Conservation (phyloP, 2,888 invertebrate genomes). For the Idaea biselata region DNA sequence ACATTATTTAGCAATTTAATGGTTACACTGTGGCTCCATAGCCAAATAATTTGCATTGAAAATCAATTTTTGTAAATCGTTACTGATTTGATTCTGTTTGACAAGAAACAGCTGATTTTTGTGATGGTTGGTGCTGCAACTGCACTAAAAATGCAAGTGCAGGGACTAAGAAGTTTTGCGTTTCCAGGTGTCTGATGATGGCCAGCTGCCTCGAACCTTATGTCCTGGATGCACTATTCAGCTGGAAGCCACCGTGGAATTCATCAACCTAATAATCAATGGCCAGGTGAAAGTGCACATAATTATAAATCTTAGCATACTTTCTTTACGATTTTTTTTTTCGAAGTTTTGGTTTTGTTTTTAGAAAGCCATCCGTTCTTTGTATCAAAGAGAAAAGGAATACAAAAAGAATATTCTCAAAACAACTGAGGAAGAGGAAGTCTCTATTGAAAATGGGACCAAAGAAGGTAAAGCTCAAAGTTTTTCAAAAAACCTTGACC, state of each 20-base stretch:
- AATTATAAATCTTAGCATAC: slow-evolving; percentile 7
- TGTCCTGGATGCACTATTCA: slow-evolving; percentile 90
- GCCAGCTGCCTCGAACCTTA: slow-evolving; percentile 85
- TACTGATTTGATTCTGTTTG: slow-evolving; percentile 14
- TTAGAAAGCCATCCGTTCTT: slow-evolving; percentile 66
- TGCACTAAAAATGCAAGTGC: slow-evolving; percentile 8
- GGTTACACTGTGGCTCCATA: not conserved
- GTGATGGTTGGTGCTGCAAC: not conserved
- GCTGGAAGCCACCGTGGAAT: slow-evolving; percentile 86
- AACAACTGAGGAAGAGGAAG: slow-evolving; percentile 41
- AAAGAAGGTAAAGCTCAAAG: not conserved
- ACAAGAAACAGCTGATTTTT: slow-evolving; percentile 25
- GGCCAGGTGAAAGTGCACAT: slow-evolving; percentile 77
- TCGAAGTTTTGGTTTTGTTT: slow-evolving; percentile 26
- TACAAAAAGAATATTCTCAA: slow-evolving; percentile 55
- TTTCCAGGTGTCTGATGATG: slow-evolving; percentile 85
- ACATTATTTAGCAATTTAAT: not conserved
- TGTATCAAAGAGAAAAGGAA: slow-evolving; percentile 61
- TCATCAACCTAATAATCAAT: slow-evolving; percentile 85
- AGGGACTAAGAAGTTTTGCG: slow-evolving; percentile 8
- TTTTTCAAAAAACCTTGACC: too few species aligned
- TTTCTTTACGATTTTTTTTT: not conserved
- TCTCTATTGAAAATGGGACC: slow-evolving; percentile 46
- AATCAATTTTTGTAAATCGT: not conserved
- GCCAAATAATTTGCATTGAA: slow-evolving; percentile 9